Base-by-base conservation (phyloP, 2,797 vertebrate genomes). In the Falco peregrinus region DNA sequence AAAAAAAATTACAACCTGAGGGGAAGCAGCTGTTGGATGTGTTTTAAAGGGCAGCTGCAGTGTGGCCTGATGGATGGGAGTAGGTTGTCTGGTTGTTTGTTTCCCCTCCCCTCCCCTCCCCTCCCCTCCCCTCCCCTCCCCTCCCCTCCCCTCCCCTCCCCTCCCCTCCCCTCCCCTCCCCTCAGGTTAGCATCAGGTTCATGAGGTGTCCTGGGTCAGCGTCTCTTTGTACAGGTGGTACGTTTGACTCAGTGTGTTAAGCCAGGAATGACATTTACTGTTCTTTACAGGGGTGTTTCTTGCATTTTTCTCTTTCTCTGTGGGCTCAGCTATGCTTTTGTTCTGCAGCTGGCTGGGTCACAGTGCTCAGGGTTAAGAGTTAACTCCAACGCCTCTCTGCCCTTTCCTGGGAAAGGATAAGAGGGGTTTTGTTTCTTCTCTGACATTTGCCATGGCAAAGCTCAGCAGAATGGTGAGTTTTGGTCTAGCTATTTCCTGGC, bases 371-470 rank as follows among this genome's bases (percentile, higher is more conserved):
- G 57, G 71, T 43, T 60, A 79, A 33, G 41, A 64, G 16, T 13
- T 35, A 47, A 51, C 86, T 91, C 84, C 87, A 88, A 77, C 1
- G 9, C 61, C 60, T 54, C 69, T 86, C 65, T 75, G 81, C 64
- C 71, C 69, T 75, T 79, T 71, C 31, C 57, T n/a, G 21, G 48
- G 53, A 50, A 75, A 50, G 47, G 60, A 85, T 51, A 93, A 95
- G 78, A 67, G 50, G 19, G 57, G 45, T 57, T 94, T 92, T 95
- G 87, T 96, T 94, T 80, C 73, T 77, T 43, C 28, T 78, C n/a
- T 59, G 64, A 37, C 0, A 0, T 35, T 61, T 21, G 33, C 70
- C 21, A 20, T 7, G 48, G 71, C 53, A 67, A 87, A 80, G 51
- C 75, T 84, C 35, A 3, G 71, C 16, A 82, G 64, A 74, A 79